These are phyloP conservation scores for Melanotaenia duboulayi DNA, from an alignment of 2,113 vertebrate species.

Conservation along the genomic window DNA sequence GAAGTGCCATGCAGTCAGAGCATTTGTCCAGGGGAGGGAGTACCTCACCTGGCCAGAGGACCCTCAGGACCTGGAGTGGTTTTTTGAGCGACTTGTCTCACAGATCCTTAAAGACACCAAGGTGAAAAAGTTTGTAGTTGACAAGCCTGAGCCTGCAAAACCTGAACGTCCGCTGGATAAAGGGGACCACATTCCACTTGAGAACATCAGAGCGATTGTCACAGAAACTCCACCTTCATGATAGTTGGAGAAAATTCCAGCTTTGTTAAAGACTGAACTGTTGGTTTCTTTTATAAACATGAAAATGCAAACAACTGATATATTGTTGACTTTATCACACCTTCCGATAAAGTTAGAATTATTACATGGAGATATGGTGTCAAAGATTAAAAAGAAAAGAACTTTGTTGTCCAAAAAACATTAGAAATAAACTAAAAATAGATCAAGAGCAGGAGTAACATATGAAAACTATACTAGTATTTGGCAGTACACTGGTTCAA, in stretches of 20 bases:
- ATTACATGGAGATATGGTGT: too few species aligned
- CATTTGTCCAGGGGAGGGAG: slow-evolving; percentile 81
- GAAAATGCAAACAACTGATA: too few species aligned
- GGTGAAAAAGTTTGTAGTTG: slow-evolving; percentile 36
- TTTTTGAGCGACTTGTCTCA: slow-evolving; percentile 84
- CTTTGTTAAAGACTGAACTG: neutral
- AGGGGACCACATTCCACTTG: neutral
- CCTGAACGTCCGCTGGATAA: neutral
- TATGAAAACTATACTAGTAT: too few species aligned
- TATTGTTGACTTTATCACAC: too few species aligned
- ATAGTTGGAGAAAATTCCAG: neutral
- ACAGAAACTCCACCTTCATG: slow-evolving; percentile 14
- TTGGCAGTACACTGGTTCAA: too few species aligned
- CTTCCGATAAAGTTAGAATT: too few species aligned
- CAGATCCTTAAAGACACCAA: slow-evolving; percentile 81
- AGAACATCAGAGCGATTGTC: slow-evolving; percentile 3
- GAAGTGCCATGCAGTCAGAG: slow-evolving; percentile 81
- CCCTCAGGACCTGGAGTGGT: slow-evolving; percentile 89
- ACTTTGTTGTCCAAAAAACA: too few species aligned
- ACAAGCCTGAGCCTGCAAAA: neutral
- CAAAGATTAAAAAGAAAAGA: too few species aligned
- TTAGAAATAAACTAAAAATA: too few species aligned
- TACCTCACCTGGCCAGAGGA: slow-evolving; percentile 92
- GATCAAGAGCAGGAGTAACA: too few species aligned
- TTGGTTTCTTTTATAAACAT: too few species aligned